Percentiles rank a stretch among this genome's conserved stretches.
phyloP scores from a whole-genome alignment of 2,888 invertebrate genomes.

The Scrobipalpa atriplicella region DNA sequence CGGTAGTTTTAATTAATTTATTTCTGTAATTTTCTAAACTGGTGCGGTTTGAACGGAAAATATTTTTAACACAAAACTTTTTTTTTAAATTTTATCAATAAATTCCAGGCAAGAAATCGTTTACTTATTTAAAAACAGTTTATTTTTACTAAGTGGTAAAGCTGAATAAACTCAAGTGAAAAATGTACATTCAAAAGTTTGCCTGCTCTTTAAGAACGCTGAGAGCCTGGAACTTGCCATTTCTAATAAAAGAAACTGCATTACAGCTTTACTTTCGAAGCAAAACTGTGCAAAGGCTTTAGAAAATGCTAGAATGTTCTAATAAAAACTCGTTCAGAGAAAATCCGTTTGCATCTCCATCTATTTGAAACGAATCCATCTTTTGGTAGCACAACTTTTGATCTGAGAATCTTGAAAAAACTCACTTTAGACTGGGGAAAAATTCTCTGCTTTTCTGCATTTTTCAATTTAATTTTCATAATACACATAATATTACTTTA shows the following conservation, averaged over 20 bases:
- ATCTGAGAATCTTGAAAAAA: background rate
- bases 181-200: background rate
- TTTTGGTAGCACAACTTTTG: background rate
- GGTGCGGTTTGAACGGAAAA: too few species aligned
- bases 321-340: constrained; percentile 1
- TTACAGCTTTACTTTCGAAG: background rate
- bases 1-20: too few species aligned
- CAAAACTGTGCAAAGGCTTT: background rate
- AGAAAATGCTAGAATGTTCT: background rate
- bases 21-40: too few species aligned
- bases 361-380: background rate
- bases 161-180: background rate
- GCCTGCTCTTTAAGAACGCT: background rate
- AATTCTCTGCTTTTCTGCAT: too few species aligned
- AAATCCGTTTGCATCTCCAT: background rate
- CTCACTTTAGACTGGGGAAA: too few species aligned
- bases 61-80: too few species aligned
- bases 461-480: too few species aligned
- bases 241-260: background rate
- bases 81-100: too few species aligned
- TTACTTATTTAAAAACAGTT: too few species aligned
- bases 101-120: too few species aligned
- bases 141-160: too few species aligned
- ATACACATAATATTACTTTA: too few species aligned
- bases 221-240: background rate